phyloP scores from a whole-genome alignment of 2,888 invertebrate species.

The Odontothrips loti region DNA sequence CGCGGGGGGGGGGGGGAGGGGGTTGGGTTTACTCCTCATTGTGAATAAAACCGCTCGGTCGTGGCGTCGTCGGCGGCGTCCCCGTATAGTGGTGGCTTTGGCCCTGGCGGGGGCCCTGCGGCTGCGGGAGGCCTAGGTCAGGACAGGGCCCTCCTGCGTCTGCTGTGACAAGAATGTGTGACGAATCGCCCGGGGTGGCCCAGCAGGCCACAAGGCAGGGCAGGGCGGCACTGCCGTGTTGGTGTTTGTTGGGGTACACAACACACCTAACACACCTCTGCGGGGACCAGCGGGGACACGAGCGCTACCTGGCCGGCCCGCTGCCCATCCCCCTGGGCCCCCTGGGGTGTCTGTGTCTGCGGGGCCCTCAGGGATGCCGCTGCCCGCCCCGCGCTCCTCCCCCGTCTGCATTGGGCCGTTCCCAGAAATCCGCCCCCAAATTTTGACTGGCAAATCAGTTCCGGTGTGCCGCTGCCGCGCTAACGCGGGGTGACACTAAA shows the following conservation, averaged over 20 bases:
- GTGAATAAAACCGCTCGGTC: too few species aligned
- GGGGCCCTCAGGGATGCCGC: too few species aligned
- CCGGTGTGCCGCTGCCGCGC: neutral
- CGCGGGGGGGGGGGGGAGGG: too few species aligned
- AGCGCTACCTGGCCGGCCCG: neutral
- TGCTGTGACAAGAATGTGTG: constrained; percentile 23
- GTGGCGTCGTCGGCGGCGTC: too few species aligned
- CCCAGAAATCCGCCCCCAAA: neutral
- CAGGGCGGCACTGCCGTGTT: neutral
- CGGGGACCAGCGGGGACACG: neutral
- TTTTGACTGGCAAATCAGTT: constrained; percentile 17
- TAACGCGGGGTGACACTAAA: neutral
- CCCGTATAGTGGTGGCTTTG: too few species aligned
- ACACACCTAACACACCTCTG: neutral
- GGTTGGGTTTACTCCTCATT: too few species aligned
- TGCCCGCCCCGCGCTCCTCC: neutral
- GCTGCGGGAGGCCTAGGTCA: too few species aligned
- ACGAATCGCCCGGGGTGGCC: neutral
- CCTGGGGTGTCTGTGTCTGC: neutral
- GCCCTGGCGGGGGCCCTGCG: too few species aligned
- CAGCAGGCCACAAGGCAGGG: neutral
- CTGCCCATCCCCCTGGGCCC: neutral
- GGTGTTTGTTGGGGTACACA: constrained; percentile 10
- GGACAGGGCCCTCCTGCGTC: neutral
- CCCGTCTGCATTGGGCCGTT: neutral